These are phyloP conservation scores for Drosophila mojavensis DNA, from an alignment of 1,140 invertebrate genomes.

Conservation along the genomic window DNA sequence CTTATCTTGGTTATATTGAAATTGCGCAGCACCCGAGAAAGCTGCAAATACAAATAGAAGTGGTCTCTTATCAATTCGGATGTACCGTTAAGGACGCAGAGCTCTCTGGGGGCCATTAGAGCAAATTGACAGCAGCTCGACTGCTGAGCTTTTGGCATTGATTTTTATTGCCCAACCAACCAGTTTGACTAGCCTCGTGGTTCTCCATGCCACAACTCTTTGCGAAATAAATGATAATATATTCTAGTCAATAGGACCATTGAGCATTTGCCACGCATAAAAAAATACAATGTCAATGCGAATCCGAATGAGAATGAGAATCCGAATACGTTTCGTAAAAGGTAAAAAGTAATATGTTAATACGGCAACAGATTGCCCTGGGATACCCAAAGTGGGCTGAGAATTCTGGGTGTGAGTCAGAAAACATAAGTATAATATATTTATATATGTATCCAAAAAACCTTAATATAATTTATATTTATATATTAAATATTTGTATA, in stretches of 20 bases:
- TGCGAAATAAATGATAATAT: conserved; percentile 75
- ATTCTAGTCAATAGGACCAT: conserved; percentile 64
- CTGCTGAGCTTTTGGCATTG: conserved; percentile 27
- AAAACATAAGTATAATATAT: too few species aligned
- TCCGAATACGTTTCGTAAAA: background rate
- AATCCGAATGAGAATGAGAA: background rate
- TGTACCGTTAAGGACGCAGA: background rate
- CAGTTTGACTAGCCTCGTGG: background rate
- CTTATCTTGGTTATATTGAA: conserved; percentile 88
- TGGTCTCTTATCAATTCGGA: conserved; percentile 5
- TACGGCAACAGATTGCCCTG: background rate
- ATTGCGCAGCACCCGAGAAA: conserved; percentile 87
- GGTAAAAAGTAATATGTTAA: conserved; percentile 39
- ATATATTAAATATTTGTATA: too few species aligned
- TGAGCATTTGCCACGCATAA: conserved; percentile 64
- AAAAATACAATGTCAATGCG: conserved; percentile 32
- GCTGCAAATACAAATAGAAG: conserved; percentile 83
- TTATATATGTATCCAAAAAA: too few species aligned
- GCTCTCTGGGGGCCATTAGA: conserved; percentile 10
- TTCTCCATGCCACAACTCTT: background rate
- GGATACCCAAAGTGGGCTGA: background rate
- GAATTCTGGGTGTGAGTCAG: background rate
- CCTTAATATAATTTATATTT: too few species aligned
- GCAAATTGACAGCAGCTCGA: conserved; percentile 21
- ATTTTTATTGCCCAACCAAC: conserved; percentile 37